A percentile compares a stretch with the other conserved stretches of the same genome.
phyloP scores from a whole-genome alignment of 2,797 vertebrate genomes.

The Sebastes hopkinsi region DNA sequence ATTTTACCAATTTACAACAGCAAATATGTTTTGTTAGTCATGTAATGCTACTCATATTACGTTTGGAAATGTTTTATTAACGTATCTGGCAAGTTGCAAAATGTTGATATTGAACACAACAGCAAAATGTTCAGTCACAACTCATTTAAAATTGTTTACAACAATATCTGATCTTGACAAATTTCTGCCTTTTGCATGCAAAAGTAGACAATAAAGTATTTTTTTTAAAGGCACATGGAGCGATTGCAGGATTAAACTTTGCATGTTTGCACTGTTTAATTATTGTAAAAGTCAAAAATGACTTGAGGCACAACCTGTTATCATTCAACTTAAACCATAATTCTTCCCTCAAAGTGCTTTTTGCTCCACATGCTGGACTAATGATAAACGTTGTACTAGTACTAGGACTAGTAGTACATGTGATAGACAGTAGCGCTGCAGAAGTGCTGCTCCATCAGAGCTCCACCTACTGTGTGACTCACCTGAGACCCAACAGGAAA shows the following conservation, averaged over 20 bases:
- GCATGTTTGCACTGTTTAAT: too few species aligned
- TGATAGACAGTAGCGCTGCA: not conserved
- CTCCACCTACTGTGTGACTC: constrained; percentile 14
- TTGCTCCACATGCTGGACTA: not conserved
- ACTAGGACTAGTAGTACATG: not conserved
- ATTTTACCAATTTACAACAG: not conserved
- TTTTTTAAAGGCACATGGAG: too few species aligned
- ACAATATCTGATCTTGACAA: too few species aligned
- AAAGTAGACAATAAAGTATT: too few species aligned
- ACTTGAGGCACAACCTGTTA: not conserved
- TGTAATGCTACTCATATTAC: not conserved
- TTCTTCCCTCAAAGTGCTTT: not conserved
- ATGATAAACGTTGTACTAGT: too few species aligned
- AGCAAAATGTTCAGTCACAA: not conserved
- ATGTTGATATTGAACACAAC: too few species aligned
- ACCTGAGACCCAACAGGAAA: constrained; percentile 5
- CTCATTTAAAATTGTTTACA: too few species aligned
- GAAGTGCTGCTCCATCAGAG: not conserved
- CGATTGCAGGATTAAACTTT: too few species aligned
- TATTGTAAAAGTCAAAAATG: too few species aligned
- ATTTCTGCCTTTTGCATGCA: too few species aligned
- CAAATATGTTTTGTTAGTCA: not conserved
- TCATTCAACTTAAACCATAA: not conserved
- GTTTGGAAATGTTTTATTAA: not conserved
- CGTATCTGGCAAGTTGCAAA: not conserved